Base-by-base conservation (phyloP, 2,888 invertebrate genomes). In the Strigamia maritima region DNA sequence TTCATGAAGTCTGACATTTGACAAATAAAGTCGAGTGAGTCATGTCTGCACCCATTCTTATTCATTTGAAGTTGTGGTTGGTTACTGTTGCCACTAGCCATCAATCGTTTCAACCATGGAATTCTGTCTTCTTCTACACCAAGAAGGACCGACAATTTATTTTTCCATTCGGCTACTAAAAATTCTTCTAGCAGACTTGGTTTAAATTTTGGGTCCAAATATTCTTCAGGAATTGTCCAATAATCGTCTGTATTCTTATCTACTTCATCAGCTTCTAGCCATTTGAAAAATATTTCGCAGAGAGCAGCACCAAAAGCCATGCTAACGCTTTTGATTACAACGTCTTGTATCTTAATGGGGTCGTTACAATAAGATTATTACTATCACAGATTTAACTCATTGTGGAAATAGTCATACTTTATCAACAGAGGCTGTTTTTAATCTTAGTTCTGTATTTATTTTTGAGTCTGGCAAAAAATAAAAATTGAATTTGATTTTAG, bases 231-330 rank as follows among this genome's bases (percentile, higher is more conserved):
- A 14, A 70, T 14, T 28, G 70, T 70, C 70, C 70, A 70, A 26
- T 70, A 70, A 14, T 26, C 28, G 0, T 28, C 26, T 10, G 28
- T 28, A 12, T 26, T n/a, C 2, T 70, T 12, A 28, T 70, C n/a
- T 3, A 70, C 14, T 70, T 70, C 28, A 28, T 70, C 26, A 12
- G 70, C 70, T 26, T 70, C 28, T 12, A 70, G n/a, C 70, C 70
- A 70, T 14, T 70, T 28, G n/a, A 28, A 70, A 70, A 70, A 70
- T 70, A 70, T 28, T 3, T 70, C 70, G 28, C 70, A 70, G 14
- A 70, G 70, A n/a, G 70, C 70, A 10, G 16, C 70, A 2, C 26
- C 70, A 12, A 70, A 70, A 16, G 24, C 28, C 24, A 28, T 70
- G 10, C 12, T 14, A n/a, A 16, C 28, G 70, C n/a, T 26, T 70